These are phyloP conservation scores for Arion vulgaris DNA, from an alignment of 1,140 invertebrate genomes.

Conservation along the genomic window DNA sequence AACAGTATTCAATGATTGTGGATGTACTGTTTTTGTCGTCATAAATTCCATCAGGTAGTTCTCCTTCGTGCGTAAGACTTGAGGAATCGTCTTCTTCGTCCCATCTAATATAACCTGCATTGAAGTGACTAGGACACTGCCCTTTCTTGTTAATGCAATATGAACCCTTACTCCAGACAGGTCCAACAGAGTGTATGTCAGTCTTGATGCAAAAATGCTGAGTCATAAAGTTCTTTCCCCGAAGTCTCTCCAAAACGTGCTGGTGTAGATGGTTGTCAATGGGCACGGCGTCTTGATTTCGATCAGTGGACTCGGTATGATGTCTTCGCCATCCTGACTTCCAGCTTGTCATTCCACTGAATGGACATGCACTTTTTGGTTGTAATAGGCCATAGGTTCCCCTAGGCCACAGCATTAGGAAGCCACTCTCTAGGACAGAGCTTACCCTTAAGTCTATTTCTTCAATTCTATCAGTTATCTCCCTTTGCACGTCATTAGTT, in stretches of 20 bases:
- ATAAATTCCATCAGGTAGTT: not conserved
- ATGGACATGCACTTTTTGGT: not conserved
- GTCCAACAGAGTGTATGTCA: not conserved
- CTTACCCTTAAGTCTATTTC: not conserved
- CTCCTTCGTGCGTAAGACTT: too few relatives aligned
- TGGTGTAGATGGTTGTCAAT: not conserved
- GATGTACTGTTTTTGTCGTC: not conserved
- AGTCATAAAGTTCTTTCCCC: slow-evolving; percentile 4
- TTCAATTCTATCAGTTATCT: not conserved
- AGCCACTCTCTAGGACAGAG: not conserved
- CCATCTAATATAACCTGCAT: not conserved
- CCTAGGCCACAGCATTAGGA: not conserved
- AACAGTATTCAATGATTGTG: not conserved
- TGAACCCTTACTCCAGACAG: slow-evolving; percentile 3
- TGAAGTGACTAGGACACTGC: not conserved
- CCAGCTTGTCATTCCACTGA: not conserved
- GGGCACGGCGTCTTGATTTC: not conserved
- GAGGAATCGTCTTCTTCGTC: not conserved
- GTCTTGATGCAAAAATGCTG: slow-evolving; percentile 15
- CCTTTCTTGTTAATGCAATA: slow-evolving; percentile 18
- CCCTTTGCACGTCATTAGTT: not conserved
- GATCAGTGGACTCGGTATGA: not conserved
- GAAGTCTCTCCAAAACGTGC: not conserved
- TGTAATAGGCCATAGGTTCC: not conserved
- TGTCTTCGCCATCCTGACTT: not conserved